Conservation (phyloP, 2,888 invertebrate species). For the Sipha maydis region DNA sequence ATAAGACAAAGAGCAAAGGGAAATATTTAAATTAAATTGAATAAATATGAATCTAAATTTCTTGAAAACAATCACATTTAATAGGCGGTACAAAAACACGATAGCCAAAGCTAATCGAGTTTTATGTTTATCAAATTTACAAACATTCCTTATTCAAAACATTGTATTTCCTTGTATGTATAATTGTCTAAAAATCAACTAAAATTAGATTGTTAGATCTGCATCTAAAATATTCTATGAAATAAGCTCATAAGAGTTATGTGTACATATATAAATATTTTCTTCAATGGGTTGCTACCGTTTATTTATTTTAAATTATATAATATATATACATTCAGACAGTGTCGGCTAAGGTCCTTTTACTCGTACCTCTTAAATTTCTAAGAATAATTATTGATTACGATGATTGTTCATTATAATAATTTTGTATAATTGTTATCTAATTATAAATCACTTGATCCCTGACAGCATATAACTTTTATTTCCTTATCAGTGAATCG, state of each 20-base stretch:
- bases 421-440: slow-evolving; percentile 53
- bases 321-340: neutral
- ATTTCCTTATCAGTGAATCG: slow-evolving; percentile 37
- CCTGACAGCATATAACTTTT: slow-evolving; percentile 37
- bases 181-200: too few species aligned
- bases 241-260: neutral
- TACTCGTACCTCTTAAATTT: slow-evolving; percentile 2
- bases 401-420: slow-evolving; percentile 40
- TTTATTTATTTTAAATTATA: slow-evolving; percentile 14
- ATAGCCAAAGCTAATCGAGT: too few species aligned
- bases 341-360: slow-evolving; percentile 32
- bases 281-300: neutral
- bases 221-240: too few species aligned
- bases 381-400: slow-evolving; percentile 42
- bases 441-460: slow-evolving; percentile 60
- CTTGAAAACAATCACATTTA: neutral
- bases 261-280: neutral
- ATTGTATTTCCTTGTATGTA: too few species aligned
- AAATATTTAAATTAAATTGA: neutral
- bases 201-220: too few species aligned
- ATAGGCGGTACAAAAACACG: neutral
- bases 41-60: neutral
- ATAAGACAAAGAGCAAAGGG: neutral
- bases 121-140: too few species aligned
- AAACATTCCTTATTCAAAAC: too few species aligned